phyloP scores from a whole-genome alignment of 2,888 invertebrate species.

The Buathra laborator region DNA sequence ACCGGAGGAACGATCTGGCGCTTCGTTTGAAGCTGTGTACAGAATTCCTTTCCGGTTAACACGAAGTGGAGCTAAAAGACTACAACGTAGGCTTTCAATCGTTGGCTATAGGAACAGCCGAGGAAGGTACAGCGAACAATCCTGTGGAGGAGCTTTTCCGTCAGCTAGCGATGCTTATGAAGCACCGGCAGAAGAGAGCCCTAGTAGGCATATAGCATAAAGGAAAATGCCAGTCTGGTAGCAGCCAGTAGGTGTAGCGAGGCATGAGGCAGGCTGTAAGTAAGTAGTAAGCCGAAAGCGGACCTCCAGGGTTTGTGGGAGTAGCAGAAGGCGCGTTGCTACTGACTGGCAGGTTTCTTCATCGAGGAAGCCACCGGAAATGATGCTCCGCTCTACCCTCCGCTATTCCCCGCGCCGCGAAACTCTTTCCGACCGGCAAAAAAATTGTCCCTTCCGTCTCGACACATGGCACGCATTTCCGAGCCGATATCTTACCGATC shows the following conservation, averaged over 20 bases:
- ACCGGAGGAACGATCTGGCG: neutral
- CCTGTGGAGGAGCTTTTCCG: slow-evolving; percentile 16
- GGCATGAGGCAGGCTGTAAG: slow-evolving; percentile 77
- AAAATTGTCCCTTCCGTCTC: slow-evolving; percentile 76
- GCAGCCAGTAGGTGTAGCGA: slow-evolving; percentile 77
- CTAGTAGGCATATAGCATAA: slow-evolving; percentile 16
- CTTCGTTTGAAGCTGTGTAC: neutral
- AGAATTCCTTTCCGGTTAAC: neutral
- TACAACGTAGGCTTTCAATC: neutral
- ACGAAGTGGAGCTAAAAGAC: slow-evolving; percentile 1
- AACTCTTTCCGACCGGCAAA: slow-evolving; percentile 62
- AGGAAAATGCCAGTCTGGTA: slow-evolving; percentile 38
- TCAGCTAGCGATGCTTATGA: slow-evolving; percentile 30
- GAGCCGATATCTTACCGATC: slow-evolving; percentile 79
- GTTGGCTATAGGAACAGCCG: neutral
- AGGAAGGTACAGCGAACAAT: slow-evolving; percentile 4
- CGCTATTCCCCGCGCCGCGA: slow-evolving; percentile 1
- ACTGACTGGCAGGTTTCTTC: slow-evolving; percentile 85
- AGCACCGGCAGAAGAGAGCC: slow-evolving; percentile 6
- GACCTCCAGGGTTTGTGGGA: slow-evolving; percentile 57
- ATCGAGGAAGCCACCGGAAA: slow-evolving; percentile 85
- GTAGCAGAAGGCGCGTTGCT: slow-evolving; percentile 75
- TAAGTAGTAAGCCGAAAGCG: slow-evolving; percentile 73
- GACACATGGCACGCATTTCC: slow-evolving; percentile 31
- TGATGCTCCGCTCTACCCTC: slow-evolving; percentile 75